Base-by-base conservation (phyloP, 2,888 invertebrate species). In the Tenthredo amoena region DNA sequence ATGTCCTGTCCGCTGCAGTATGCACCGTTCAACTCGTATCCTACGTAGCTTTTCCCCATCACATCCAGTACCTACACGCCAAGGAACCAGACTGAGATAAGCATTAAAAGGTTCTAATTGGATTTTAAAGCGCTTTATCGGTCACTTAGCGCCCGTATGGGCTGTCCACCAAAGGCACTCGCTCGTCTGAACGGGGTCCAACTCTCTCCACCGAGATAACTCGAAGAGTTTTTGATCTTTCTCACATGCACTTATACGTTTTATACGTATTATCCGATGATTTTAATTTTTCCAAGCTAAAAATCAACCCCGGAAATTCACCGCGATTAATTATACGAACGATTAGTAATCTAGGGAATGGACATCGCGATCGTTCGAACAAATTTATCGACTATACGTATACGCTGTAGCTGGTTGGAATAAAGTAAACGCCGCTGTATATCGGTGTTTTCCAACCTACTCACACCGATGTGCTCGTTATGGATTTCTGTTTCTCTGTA, bases 61-160 rank as follows among this genome's bases (percentile, higher is more conserved):
- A n/a, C 15, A 7, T n/a, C 7, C 72, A n/a, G 34, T 43, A 7
- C 72, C 72, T 34, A 43, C 43, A 74, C 7, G 31, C 34, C 31
- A 68, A 34, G 68, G 43, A 31, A 74, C 43, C 43, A 74, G 34
- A n/a, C 72, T 62, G 83, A 72, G 86, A 87, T 91, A 89, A 89
- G 88, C 88, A 90, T 89, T 89, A 91, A 90, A 90, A 90, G 88
- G 88, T 88, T 88, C 88, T 91, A 91, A 91, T 90, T 91, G 86
- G 87, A 91, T 91, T 90, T 88, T 86, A 87, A 89, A 88, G 86
- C 87, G 87, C 86, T 90, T 89, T 88, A 90, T 89, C 89, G 88
- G 89, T 88, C 90, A 90, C 89, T 91, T 89, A 90, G 86, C 88
- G 89, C 87, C 88, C 87, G 74, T 87, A 82, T 76, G n/a, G 58